These are phyloP conservation scores for Sebastes fasciatus DNA, from an alignment of 2,113 vertebrate genomes.

Conservation along the genomic window DNA sequence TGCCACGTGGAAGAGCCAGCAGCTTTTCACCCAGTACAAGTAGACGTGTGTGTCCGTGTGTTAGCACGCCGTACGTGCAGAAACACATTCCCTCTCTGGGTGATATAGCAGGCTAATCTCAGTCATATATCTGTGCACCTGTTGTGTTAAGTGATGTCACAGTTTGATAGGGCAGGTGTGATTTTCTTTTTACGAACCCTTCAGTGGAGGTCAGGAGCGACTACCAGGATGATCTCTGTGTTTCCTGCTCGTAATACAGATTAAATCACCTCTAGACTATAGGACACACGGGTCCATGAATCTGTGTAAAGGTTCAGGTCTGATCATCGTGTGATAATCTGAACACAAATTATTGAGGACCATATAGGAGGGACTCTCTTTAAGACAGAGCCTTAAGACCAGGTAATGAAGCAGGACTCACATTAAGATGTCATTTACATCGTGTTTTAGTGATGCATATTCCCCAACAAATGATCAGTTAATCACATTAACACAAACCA, in stretches of 20 bases:
- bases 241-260: conserved; percentile 10
- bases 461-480: background rate
- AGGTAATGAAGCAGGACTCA: background rate
- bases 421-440: background rate
- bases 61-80: conserved; percentile 26
- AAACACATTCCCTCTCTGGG: background rate
- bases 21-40: background rate
- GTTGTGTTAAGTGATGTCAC: conserved; percentile 4
- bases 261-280: background rate
- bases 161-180: conserved; percentile 31
- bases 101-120: conserved; percentile 23
- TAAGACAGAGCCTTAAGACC: background rate
- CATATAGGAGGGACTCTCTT: too few species aligned
- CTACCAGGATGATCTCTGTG: background rate
- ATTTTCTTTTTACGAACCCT: background rate
- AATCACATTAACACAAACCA: background rate
- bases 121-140: conserved; percentile 29
- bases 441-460: background rate
- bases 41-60: background rate
- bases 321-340: background rate
- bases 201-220: background rate
- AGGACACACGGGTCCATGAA: background rate
- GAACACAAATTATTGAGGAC: background rate
- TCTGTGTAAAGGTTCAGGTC: background rate
- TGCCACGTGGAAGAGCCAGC: background rate